phyloP scores from a whole-genome alignment of 2,888 invertebrate species.

The Limnephilus marmoratus region DNA sequence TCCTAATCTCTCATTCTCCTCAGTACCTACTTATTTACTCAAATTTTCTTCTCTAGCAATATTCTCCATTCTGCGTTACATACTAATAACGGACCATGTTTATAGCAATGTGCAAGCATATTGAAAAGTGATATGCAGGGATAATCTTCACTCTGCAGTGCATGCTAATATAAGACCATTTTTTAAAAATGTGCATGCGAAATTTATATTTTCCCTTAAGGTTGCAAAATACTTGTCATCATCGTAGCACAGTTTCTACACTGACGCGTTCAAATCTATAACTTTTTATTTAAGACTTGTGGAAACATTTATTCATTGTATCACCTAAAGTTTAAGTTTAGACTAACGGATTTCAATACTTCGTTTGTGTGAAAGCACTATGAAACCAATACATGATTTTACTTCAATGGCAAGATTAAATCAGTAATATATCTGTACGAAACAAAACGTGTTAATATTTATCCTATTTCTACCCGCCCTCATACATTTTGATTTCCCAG shows the following conservation, averaged over 20 bases:
- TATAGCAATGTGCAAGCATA: not conserved
- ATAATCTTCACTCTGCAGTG: not conserved
- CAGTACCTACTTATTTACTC: not conserved
- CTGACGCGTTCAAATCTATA: too few species aligned
- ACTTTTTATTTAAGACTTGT: not conserved
- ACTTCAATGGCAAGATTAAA: too few species aligned
- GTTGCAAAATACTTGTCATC: not conserved
- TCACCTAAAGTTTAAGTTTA: too few species aligned
- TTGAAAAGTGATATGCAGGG: not conserved
- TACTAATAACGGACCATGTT: not conserved
- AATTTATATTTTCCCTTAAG: not conserved
- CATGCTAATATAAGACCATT: not conserved
- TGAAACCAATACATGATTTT: too few species aligned
- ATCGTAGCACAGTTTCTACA: not conserved
- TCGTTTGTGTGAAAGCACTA: too few species aligned
- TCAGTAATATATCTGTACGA: too few species aligned
- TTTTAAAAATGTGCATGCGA: not conserved
- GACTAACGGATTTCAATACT: too few species aligned
- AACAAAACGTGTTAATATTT: too few species aligned
- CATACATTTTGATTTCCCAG: too few species aligned
- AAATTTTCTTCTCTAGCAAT: not conserved
- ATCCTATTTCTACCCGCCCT: too few species aligned
- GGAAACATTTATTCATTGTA: not conserved
- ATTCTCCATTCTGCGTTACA: not conserved
- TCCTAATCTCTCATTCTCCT: not conserved